Conservation (phyloP, 2,113 vertebrate genomes). For the Barnardius zonarius region DNA sequence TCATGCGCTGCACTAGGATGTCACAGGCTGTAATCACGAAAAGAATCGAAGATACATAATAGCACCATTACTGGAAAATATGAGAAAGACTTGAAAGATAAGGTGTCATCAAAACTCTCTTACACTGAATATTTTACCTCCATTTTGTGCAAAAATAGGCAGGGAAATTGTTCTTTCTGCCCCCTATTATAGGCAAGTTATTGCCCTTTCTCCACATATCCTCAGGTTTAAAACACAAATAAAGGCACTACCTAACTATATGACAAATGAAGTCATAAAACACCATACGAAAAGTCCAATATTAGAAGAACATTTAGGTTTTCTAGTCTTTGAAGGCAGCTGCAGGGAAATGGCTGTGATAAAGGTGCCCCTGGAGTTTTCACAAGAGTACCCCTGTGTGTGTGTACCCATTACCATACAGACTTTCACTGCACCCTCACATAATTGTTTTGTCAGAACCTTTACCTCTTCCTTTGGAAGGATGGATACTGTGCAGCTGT, state of each 20-base stretch:
- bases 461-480: not conserved
- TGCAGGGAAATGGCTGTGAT: not conserved
- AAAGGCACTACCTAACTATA: not conserved
- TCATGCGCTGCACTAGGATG: slow-evolving; percentile 11
- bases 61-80: slow-evolving; percentile 10
- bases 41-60: slow-evolving; percentile 40
- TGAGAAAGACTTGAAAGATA: slow-evolving; percentile 44
- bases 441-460: not conserved
- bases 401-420: not conserved
- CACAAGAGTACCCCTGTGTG: not conserved
- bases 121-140: slow-evolving; percentile 24
- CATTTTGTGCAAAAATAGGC: slow-evolving; percentile 4
- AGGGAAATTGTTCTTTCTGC: slow-evolving; percentile 7
- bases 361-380: not conserved
- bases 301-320: not conserved
- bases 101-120: slow-evolving; percentile 22
- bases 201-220: not conserved
- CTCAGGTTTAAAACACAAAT: slow-evolving; percentile 44
- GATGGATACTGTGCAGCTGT: not conserved
- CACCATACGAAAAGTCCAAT: not conserved
- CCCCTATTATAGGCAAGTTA: not conserved
- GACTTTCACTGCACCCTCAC: not conserved
- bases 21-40: slow-evolving; percentile 49
- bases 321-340: not conserved
- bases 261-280: slow-evolving; percentile 65